Base-by-base conservation (phyloP, 2,113 vertebrate genomes). In the Callithrix jacchus region DNA sequence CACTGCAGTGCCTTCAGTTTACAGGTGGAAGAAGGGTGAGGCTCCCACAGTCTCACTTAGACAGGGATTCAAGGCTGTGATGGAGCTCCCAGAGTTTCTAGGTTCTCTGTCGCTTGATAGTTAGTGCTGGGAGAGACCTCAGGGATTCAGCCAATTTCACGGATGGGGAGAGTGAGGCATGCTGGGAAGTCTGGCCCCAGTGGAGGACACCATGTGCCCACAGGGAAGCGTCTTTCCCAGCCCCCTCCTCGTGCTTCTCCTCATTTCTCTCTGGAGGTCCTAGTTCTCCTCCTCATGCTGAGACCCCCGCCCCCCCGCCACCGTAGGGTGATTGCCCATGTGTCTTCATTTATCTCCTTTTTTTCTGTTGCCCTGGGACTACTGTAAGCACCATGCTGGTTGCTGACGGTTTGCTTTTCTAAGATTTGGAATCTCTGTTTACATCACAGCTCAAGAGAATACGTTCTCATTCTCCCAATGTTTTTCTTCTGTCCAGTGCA, bases 131-230 rank as follows among this genome's bases (percentile, higher is more conserved):
- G 18, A 35, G 32, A 61, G 42, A 58, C 32, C 25, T 54, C 32
- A 58, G 35, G 54, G 56, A 27, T 71, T 70, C 42, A 5, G 10
- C 27, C 56, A 12, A 20, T 49, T 76, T 49, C 35, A 6, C 83
- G 37, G 37, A 18, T 13, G 14, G 40, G 76, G 30, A 52, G 89
- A 77, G 18, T 1, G 7, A 35, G 30, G 73, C 47, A 23, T 8
- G 16, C 0, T 1, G 23, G 86, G 35, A 66, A 61, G 42, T 32
- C 49, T 66, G 93, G 45, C 52, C 40, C 20, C n/a, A 3, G 3
- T 12, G 20, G 2, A 80, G 25, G 13, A 6, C 12, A 3, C 42
- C 25, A 3, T 0, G 2, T 0, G 4, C 10, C 14, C 27, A 1
- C 1, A 3, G 37, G 47, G 27, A 23, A 66, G 25, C 23, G 35